phyloP scores from a whole-genome alignment of 2,113 vertebrate species.

The Camelus dromedarius region DNA sequence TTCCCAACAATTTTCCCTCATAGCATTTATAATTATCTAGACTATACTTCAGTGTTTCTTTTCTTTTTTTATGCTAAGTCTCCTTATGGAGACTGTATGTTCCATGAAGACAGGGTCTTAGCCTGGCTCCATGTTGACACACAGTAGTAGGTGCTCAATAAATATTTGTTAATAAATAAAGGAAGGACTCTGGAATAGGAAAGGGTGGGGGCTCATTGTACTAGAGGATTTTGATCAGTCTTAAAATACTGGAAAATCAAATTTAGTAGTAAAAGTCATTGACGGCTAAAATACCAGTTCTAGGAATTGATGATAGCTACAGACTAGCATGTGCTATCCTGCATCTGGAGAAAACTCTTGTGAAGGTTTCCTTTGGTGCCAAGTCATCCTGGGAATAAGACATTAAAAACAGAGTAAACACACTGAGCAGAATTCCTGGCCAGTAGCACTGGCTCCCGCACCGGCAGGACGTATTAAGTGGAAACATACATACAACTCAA shows the following conservation, averaged over 20 bases:
- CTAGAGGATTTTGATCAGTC: neutral
- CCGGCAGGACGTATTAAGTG: neutral
- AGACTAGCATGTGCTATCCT: neutral
- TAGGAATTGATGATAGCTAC: neutral
- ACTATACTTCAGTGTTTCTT: neutral
- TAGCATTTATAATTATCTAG: neutral
- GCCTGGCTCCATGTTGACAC: neutral
- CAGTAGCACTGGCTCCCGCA: accelerated
- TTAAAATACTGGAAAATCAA: conserved; percentile 19
- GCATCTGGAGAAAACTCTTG: neutral
- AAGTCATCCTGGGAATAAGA: conserved; percentile 53
- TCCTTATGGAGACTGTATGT: neutral
- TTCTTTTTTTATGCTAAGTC: neutral
- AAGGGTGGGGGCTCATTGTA: neutral
- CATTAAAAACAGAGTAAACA: neutral
- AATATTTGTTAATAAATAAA: neutral
- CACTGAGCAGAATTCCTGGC: conserved; percentile 5
- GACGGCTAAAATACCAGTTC: neutral
- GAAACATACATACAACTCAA: conserved; percentile 63
- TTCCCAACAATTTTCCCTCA: neutral
- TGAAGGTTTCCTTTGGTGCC: conserved; percentile 37
- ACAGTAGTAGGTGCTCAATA: neutral
- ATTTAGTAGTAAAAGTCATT: neutral
- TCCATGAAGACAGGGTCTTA: neutral
- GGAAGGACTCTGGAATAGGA: neutral